phyloP scores from a whole-genome alignment of 2,113 vertebrate species.

The Pseudorhombus dupliciocellatus region DNA sequence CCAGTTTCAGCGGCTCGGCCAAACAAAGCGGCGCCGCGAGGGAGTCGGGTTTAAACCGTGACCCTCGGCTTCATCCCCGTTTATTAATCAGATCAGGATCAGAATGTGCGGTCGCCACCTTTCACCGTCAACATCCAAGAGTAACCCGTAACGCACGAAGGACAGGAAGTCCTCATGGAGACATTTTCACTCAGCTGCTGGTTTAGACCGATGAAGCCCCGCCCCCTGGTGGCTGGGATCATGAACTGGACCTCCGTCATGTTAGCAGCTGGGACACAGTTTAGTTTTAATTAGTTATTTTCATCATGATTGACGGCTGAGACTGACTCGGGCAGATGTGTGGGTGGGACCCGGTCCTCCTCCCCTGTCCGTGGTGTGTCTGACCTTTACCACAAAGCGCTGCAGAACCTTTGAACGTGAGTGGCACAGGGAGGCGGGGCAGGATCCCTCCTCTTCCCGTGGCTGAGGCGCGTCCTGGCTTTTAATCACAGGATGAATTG shows the following conservation, averaged over 20 bases:
- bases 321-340: no score
- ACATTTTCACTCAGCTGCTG: no score
- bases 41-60: slow-evolving; percentile 19
- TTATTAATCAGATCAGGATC: not conserved
- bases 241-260: not conserved
- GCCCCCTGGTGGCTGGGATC: no score
- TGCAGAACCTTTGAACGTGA: slow-evolving; percentile 39
- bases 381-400: slow-evolving; percentile 49
- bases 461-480: slow-evolving; percentile 47
- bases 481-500: slow-evolving; percentile 58
- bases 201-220: no score
- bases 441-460: slow-evolving; percentile 31
- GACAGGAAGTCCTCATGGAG: no score
- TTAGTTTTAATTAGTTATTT: no score
- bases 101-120: not conserved
- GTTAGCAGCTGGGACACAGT: not conserved
- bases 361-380: slow-evolving; percentile 27
- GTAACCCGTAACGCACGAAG: not conserved
- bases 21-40: slow-evolving; percentile 16
- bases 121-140: no score
- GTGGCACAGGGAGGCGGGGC: not conserved
- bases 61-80: not conserved
- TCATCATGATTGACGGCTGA: no score
- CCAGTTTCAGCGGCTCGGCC: slow-evolving; percentile 39
- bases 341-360: not conserved